phyloP scores from a whole-genome alignment of 2,113 vertebrate genomes.

The Panurus biarmicus region DNA sequence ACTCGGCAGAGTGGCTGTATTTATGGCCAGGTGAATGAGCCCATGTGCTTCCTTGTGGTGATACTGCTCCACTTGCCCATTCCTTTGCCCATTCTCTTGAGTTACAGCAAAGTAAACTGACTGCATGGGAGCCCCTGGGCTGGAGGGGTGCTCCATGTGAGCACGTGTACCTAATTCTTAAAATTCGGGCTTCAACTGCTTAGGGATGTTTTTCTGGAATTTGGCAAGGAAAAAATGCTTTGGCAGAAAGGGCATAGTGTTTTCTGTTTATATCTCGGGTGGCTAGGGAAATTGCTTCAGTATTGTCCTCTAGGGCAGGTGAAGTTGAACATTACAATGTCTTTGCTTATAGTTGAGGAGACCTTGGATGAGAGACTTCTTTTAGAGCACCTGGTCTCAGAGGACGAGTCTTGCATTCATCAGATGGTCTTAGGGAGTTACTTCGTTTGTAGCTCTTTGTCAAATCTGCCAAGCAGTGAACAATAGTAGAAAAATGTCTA shows the following conservation, averaged over 20 bases:
- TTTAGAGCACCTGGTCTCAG: rapidly evolving
- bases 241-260: neutral
- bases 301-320: neutral
- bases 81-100: neutral
- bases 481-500: neutral
- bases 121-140: rapidly evolving
- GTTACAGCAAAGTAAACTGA: neutral
- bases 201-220: neutral
- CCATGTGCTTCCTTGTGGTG: rapidly evolving
- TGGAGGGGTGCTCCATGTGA: neutral
- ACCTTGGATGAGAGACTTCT: neutral
- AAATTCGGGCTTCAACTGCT: neutral
- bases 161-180: neutral
- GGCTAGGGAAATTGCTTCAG: neutral
- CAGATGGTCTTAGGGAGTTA: neutral
- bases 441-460: neutral
- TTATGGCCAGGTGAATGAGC: neutral
- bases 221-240: neutral
- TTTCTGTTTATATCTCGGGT: neutral
- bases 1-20: neutral
- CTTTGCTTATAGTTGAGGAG: neutral
- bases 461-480: neutral
- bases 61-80: neutral
- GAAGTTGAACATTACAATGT: neutral
- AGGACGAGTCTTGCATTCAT: neutral